These are phyloP conservation scores for Anoura caudifer DNA, from an alignment of 2,113 vertebrate species.

Conservation along the genomic window DNA sequence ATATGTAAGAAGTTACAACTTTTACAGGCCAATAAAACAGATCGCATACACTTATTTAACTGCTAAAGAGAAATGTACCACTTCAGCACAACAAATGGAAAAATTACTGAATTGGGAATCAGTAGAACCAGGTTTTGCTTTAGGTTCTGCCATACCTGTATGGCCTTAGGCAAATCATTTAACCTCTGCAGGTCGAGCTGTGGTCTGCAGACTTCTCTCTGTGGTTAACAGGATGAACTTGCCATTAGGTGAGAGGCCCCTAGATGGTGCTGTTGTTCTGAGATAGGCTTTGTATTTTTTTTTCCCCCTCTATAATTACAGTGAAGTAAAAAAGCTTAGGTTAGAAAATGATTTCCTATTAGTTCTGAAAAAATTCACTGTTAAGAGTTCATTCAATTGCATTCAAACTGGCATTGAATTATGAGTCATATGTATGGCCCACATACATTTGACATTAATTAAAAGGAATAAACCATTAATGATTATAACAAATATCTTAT, in stretches of 20 bases:
- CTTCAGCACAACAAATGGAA: not conserved
- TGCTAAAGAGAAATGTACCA: not conserved
- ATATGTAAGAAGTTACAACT: not conserved
- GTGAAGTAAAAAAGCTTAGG: conserved; percentile 28
- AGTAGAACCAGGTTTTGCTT: not conserved
- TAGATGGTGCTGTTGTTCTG: conserved; percentile 74
- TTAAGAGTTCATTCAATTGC: conserved; percentile 12
- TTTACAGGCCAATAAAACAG: not conserved
- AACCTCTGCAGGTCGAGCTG: not conserved
- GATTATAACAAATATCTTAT: not conserved
- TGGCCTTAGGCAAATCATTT: not conserved
- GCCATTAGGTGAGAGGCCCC: conserved; percentile 53
- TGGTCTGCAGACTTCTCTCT: not conserved
- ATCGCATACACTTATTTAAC: not conserved
- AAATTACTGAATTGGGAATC: not conserved
- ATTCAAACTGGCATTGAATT: conserved; percentile 41
- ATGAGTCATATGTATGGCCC: conserved; percentile 25
- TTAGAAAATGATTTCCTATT: conserved; percentile 45
- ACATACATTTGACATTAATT: conserved; percentile 47
- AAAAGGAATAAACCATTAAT: conserved; percentile 48
- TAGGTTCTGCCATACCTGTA: not conserved
- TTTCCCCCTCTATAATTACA: not conserved
- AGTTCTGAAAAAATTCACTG: not conserved
- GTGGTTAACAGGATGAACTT: not conserved
- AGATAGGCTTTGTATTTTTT: conserved; percentile 41